These are phyloP conservation scores for Lithosia quadra DNA, from an alignment of 2,888 invertebrate species.

Conservation along the genomic window DNA sequence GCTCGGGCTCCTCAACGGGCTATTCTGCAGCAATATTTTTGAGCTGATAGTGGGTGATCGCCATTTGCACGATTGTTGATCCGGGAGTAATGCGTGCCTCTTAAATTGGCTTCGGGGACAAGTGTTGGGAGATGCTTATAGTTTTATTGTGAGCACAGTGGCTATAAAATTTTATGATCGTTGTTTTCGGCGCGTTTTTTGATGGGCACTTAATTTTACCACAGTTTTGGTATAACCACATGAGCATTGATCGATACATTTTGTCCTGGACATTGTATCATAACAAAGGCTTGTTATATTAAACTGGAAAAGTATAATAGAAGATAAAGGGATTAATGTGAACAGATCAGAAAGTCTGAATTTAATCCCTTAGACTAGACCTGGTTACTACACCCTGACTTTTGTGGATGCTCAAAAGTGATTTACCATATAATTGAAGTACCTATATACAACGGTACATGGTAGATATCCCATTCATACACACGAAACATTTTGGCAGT, in stretches of 20 bases:
- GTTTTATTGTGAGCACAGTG: slow-evolving; percentile 14
- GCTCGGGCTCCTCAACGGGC: slow-evolving; percentile 38
- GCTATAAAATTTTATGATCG: slow-evolving; percentile 19
- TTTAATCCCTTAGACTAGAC: not conserved
- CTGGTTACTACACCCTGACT: no score
- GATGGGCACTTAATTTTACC: slow-evolving; percentile 1
- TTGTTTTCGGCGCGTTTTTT: slow-evolving; percentile 14
- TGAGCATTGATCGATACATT: no score
- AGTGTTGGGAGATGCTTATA: slow-evolving; percentile 19
- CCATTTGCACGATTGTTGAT: slow-evolving; percentile 42
- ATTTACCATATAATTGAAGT: no score
- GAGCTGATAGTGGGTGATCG: slow-evolving; percentile 38
- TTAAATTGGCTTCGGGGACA: slow-evolving; percentile 20
- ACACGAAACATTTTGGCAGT: no score
- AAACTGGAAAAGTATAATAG: not conserved
- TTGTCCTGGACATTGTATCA: not conserved
- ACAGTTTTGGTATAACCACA: slow-evolving; percentile 8
- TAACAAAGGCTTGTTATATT: not conserved
- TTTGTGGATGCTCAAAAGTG: no score
- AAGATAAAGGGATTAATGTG: not conserved
- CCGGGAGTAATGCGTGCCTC: slow-evolving; percentile 30
- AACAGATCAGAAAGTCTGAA: not conserved
- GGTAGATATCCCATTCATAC: no score
- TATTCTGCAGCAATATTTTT: slow-evolving; percentile 41
- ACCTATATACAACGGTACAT: no score